Percentiles rank a stretch among this genome's conserved stretches.
These are phyloP conservation scores for Premnoplex brunnescens DNA, from an alignment of 2,797 vertebrate genomes.

Conservation along the genomic window DNA sequence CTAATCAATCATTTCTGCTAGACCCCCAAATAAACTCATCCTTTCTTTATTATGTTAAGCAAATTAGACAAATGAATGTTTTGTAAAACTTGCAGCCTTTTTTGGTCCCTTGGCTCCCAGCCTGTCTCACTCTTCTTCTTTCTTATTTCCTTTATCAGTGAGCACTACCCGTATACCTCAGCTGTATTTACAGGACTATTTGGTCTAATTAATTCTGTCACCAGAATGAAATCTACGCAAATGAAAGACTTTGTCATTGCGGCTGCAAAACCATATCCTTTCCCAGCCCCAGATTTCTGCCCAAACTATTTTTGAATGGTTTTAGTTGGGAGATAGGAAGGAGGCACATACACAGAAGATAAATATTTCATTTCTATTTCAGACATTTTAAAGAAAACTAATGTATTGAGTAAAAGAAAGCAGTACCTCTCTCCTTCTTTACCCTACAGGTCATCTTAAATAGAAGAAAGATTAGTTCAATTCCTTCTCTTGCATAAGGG, in stretches of 20 bases:
- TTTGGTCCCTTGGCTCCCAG: conserved; percentile 56
- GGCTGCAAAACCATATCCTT: neutral
- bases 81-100: conserved; percentile 73
- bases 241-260: neutral
- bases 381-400: neutral
- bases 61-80: conserved; percentile 78
- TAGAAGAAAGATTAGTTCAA: neutral
- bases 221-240: neutral
- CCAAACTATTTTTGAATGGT: neutral
- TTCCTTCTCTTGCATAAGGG: neutral
- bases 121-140: conserved; percentile 47
- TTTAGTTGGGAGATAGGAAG: neutral
- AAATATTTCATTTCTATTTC: neutral
- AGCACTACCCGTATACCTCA: conserved; percentile 28
- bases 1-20: conserved; percentile 70
- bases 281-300: neutral
- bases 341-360: neutral
- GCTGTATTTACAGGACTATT: conserved; percentile 19
- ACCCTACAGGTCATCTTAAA: neutral
- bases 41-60: conserved; percentile 65
- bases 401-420: neutral
- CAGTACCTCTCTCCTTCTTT: neutral
- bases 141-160: conserved; percentile 59
- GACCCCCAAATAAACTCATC: conserved; percentile 53
- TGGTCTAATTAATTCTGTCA: conserved; percentile 14